These are phyloP conservation scores for Holothuria leucospilota DNA, from an alignment of 53 echinoderm and acorn worm species.

Conservation along the genomic window DNA sequence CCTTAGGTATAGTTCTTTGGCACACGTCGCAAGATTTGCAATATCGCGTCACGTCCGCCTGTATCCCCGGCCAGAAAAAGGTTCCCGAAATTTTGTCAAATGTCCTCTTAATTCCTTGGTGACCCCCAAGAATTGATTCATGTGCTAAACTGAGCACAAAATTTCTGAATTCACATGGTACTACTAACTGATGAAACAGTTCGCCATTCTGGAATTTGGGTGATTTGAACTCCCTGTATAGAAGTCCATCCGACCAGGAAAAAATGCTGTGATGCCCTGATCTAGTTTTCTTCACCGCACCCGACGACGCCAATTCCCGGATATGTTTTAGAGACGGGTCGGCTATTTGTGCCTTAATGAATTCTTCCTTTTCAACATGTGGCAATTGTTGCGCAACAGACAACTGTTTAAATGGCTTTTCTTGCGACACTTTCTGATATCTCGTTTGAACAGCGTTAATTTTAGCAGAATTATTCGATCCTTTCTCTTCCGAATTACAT, in stretches of 20 bases:
- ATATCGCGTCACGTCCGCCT: conserved; percentile 41
- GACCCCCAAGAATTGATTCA: conserved; percentile 50
- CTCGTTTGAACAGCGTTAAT: conserved; percentile 42
- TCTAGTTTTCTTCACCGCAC: neutral
- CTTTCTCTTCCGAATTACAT: neutral
- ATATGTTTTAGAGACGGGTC: neutral
- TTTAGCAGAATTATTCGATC: neutral
- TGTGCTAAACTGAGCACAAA: conserved; percentile 39
- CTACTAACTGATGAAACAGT: conserved; percentile 33
- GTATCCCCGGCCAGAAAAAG: conserved; percentile 54
- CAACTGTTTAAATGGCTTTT: neutral
- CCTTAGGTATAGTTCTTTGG: conserved; percentile 55
- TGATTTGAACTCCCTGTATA: conserved; percentile 27
- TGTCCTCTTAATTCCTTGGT: conserved; percentile 47
- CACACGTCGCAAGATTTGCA: conserved; percentile 57
- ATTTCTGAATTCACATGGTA: conserved; percentile 13
- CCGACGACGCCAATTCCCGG: conserved; percentile 11
- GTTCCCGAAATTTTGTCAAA: conserved; percentile 34
- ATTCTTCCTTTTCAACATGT: conserved; percentile 6
- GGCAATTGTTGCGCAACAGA: conserved; percentile 36
- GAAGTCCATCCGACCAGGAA: conserved; percentile 13
- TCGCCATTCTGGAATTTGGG: conserved; percentile 4
- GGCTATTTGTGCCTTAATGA: neutral
- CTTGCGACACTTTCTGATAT: neutral
- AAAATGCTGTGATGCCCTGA: neutral